These are phyloP conservation scores for Drosophila bifasciata DNA, from an alignment of 1,140 invertebrate species.

Conservation along the genomic window DNA sequence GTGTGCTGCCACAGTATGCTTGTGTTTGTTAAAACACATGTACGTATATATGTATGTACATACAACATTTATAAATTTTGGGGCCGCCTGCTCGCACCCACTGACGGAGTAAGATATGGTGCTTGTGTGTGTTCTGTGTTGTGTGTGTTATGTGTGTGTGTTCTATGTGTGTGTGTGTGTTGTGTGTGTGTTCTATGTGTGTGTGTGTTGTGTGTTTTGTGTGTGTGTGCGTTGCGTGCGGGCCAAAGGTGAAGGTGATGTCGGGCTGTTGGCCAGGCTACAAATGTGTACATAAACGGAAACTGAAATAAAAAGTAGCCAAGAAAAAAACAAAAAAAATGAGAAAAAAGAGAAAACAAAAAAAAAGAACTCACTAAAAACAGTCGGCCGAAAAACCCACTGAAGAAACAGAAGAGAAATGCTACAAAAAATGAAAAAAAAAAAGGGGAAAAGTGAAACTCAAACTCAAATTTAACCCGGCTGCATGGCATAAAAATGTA, in stretches of 20 bases:
- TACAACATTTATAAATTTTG: slow-evolving; percentile 77
- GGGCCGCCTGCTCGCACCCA: slow-evolving; percentile 50
- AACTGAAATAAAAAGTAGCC: slow-evolving; percentile 72
- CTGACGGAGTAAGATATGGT: slow-evolving; percentile 3
- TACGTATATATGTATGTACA: too few species aligned
- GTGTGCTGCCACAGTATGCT: not conserved
- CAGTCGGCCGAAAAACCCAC: slow-evolving; percentile 12
- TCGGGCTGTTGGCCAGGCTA: slow-evolving; percentile 58
- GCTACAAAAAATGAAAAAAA: not conserved
- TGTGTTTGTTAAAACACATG: slow-evolving; percentile 51
- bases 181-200: slow-evolving; percentile 19
- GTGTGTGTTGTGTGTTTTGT: slow-evolving; percentile 9
- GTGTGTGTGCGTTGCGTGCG: slow-evolving; percentile 33
- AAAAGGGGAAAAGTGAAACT: slow-evolving; percentile 15
- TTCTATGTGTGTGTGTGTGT: not conserved
- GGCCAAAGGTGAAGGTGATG: slow-evolving; percentile 76
- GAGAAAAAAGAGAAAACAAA: slow-evolving; percentile 12
- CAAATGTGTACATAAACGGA: slow-evolving; percentile 76
- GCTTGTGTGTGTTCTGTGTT: not conserved
- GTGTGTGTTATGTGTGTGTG: slow-evolving; percentile 22
- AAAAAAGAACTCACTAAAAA: slow-evolving; percentile 13
- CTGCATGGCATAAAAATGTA: slow-evolving; percentile 61
- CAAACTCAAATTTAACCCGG: slow-evolving; percentile 66
- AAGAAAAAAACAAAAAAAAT: slow-evolving; percentile 28
- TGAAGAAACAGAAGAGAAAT: too few species aligned